phyloP scores from a whole-genome alignment of 2,113 vertebrate species.

The Lampris incognitus region DNA sequence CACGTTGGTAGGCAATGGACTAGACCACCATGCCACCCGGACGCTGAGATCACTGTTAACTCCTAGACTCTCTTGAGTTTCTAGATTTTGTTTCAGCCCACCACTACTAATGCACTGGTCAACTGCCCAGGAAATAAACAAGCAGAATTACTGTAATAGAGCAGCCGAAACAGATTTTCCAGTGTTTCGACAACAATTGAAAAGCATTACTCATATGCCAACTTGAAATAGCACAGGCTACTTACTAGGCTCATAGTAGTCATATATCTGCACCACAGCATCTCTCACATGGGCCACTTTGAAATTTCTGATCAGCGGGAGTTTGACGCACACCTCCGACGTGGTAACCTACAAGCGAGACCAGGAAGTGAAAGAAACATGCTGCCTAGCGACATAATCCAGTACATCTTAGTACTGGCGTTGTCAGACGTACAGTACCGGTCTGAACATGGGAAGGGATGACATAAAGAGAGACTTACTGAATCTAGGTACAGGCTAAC shows the following conservation, averaged over 20 bases:
- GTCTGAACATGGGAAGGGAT: too few species aligned
- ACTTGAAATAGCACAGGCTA: not conserved
- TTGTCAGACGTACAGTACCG: too few species aligned
- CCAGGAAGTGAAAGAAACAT: not conserved
- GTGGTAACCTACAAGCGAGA: constrained; percentile 84
- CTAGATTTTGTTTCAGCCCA: too few species aligned
- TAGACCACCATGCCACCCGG: too few species aligned
- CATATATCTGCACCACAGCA: constrained; percentile 83
- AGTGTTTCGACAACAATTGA: too few species aligned
- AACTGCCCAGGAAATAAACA: too few species aligned
- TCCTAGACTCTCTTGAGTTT: too few species aligned
- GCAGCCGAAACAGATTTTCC: too few species aligned
- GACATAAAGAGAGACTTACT: constrained; percentile 78
- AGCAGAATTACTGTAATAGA: not conserved
- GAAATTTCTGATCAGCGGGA: constrained; percentile 85
- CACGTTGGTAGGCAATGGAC: too few species aligned
- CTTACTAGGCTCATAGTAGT: constrained; percentile 94
- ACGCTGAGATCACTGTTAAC: too few species aligned
- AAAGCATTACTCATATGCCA: too few species aligned
- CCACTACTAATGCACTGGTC: too few species aligned
- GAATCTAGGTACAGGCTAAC: constrained; percentile 88
- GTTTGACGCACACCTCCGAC: constrained; percentile 85
- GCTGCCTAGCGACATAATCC: not conserved
- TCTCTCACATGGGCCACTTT: constrained; percentile 87
- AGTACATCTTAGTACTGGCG: not conserved